Evolutionary conservation across 2,888 invertebrate species (phyloP).

Genomic region (Sepiola atlantica): DNA sequence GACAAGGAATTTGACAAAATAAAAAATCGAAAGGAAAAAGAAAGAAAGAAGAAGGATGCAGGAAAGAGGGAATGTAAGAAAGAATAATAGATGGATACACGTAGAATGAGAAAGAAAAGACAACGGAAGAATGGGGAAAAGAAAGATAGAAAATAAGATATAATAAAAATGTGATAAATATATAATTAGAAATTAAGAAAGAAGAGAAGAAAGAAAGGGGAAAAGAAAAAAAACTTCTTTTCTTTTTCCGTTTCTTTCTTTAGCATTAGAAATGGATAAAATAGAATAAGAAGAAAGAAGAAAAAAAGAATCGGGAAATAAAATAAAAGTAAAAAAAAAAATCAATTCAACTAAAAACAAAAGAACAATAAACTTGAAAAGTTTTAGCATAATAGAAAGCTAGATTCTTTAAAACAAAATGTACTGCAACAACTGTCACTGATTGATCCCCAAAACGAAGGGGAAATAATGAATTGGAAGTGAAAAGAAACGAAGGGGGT

Average conservation of each 20-base stretch:
- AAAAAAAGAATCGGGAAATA: background rate
- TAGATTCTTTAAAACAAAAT: background rate
- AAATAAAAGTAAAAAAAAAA: no score
- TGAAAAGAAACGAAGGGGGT: background rate
- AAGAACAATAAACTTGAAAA: background rate
- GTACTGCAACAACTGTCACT: background rate
- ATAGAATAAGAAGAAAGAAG: background rate
- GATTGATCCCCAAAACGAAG: background rate
- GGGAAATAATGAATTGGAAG: background rate
- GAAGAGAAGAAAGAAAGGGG: background rate
- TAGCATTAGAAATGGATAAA: no score
- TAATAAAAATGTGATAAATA: background rate
- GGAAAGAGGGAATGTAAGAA: background rate
- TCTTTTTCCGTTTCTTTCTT: no score
- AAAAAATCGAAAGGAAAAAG: background rate
- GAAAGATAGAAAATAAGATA: background rate
- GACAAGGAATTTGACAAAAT: background rate
- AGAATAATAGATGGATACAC: background rate
- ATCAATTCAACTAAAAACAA: background rate
- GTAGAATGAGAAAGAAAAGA: background rate
- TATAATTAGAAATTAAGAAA: background rate
- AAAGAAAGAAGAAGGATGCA: no score
- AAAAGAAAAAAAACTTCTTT: background rate
- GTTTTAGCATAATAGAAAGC: background rate
- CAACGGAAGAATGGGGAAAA: background rate